phyloP scores from a whole-genome alignment of 1,140 invertebrate species.

The Laupala kohalensis region DNA sequence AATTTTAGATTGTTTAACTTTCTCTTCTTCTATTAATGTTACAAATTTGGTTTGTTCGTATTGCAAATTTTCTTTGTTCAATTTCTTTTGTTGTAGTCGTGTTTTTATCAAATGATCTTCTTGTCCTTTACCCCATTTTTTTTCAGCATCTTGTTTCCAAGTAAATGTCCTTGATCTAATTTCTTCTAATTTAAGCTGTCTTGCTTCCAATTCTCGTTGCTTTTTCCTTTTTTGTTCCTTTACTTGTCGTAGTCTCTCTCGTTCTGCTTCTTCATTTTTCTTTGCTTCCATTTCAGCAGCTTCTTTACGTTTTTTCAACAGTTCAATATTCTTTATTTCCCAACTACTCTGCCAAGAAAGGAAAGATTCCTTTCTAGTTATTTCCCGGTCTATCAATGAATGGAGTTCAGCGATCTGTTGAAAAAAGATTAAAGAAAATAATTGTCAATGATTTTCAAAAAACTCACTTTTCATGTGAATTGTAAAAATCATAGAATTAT shows the following conservation, averaged over 20 bases:
- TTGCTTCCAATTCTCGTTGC: conserved; percentile 16
- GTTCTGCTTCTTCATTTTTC: neutral
- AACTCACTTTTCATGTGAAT: too few relatives aligned
- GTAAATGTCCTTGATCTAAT: conserved; percentile 13
- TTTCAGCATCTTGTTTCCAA: conserved; percentile 25
- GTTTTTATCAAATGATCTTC: conserved; percentile 31
- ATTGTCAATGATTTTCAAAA: too few relatives aligned
- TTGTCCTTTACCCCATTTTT: conserved; percentile 28
- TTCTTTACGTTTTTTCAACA: neutral
- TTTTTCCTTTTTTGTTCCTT: conserved; percentile 21
- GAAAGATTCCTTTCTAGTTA: neutral
- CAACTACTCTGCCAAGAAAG: neutral
- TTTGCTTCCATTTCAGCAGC: neutral
- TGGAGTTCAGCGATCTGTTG: neutral
- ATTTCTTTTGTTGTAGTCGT: conserved; percentile 31
- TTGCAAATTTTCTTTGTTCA: conserved; percentile 31
- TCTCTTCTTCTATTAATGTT: conserved; percentile 27
- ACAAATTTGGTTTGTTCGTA: conserved; percentile 28
- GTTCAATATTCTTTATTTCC: neutral
- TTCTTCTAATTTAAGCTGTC: neutral
- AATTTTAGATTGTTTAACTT: conserved; percentile 25
- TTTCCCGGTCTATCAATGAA: neutral
- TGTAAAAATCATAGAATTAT: too few relatives aligned
- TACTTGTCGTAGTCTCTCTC: neutral
- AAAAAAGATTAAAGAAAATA: neutral